phyloP scores from a whole-genome alignment of 2,888 invertebrate species.

The Escarpia spicata region DNA sequence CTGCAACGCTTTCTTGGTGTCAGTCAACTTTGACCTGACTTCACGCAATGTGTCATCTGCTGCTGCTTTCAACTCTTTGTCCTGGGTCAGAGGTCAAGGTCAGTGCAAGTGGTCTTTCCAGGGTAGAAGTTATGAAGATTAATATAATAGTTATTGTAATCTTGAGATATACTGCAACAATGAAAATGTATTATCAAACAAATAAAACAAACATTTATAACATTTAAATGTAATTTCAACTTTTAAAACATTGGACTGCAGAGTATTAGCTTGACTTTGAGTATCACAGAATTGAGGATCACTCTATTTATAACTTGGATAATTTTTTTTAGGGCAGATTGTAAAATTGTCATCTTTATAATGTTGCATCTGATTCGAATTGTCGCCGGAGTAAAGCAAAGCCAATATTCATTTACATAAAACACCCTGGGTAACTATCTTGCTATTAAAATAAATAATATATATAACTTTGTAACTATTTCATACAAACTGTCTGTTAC shows the following conservation, averaged over 20 bases:
- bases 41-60: conserved; percentile 78
- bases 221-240: background rate
- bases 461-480: background rate
- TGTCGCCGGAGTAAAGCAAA: background rate
- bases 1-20: conserved; percentile 75
- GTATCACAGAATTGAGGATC: background rate
- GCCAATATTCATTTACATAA: background rate
- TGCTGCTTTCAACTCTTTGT: conserved; percentile 74
- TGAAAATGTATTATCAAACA: too few species aligned
- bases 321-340: background rate
- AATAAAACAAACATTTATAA: too few species aligned
- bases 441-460: background rate
- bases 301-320: background rate
- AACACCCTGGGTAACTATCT: background rate
- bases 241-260: conserved; percentile 65
- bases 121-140: background rate
- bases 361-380: background rate
- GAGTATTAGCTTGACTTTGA: background rate
- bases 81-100: conserved; percentile 64
- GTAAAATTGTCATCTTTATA: background rate
- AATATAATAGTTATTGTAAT: background rate
- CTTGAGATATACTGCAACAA: background rate
- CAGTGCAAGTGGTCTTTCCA: background rate
- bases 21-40: conserved; percentile 76
- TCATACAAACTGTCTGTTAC: conserved; percentile 67